Base-by-base conservation (phyloP, 2,888 invertebrate genomes). In the Melanargia galathea region DNA sequence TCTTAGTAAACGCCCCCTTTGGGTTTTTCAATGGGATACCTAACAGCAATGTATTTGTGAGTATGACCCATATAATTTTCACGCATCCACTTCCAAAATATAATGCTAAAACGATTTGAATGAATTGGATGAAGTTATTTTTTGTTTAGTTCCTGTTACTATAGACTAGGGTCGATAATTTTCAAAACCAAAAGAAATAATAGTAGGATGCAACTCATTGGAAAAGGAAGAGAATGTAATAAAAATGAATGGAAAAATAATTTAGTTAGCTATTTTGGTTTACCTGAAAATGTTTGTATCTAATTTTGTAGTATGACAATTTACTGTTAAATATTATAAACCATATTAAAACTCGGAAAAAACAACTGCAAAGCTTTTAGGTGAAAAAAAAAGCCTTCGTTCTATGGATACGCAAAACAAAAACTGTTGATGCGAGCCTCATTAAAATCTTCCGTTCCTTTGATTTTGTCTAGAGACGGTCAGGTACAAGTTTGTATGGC, bases 391-490 rank as follows among this genome's bases (percentile, higher is more conserved):
- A 75, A 75, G 68, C 70, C 40, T 33, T 51, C 51, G 16, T 52
- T 57, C 45, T 35, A 73, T 73, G 80, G 81, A 76, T 74, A 76
- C 71, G 77, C 75, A 78, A 82, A 82, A 88, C 84, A 87, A 89
- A 85, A 85, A 83, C 77, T 76, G 77, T 78, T 79, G 83, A 83
- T 83, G 81, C 75, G 93, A 93, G 76, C 82, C 86, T 91, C 90
- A 87, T 90, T 91, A 91, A 91, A 91, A 87, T 90, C 79, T 91
- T 91, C 91, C 91, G 84, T 81, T 76, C 76, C 84, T 90, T 87
- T 90, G 89, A 86, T 81, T 90, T 85, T 85, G 81, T 84, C 84
- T 87, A 81, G 79, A 85, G 83, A 84, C 79, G 85, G 83, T 84
- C 82, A 83, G 80, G 80, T 77, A 76, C 71, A 66, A 70, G 77